Evolutionary conservation across 2,797 vertebrate genomes (phyloP).

Genomic region (Champsocephalus esox): DNA sequence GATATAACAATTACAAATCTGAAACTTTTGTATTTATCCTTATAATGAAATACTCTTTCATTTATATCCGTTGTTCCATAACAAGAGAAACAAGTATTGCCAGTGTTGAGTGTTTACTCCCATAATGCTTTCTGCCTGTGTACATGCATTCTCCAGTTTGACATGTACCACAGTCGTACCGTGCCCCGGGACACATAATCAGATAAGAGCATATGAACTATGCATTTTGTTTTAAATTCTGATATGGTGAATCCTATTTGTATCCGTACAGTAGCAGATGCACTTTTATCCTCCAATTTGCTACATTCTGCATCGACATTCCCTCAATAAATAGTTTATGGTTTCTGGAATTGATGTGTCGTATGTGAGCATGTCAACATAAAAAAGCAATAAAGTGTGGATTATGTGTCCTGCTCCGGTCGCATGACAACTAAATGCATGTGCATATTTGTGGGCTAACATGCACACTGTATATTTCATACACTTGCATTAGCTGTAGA

Average conservation of each 20-base stretch:
- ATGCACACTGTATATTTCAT: conserved; percentile 10
- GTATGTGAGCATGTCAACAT: conserved; percentile 8
- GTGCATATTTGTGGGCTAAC: conserved; percentile 18
- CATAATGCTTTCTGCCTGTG: not conserved
- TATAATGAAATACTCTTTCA: not conserved
- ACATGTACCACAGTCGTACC: not conserved
- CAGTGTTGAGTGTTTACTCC: conserved; percentile 4
- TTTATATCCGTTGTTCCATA: conserved; percentile 2
- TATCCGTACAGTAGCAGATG: conserved; percentile 2
- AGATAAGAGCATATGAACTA: conserved; percentile 39
- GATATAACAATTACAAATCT: no score
- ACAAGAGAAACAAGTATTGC: conserved; percentile 10
- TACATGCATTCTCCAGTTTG: not conserved
- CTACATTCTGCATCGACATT: not conserved
- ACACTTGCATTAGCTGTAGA: conserved; percentile 29
- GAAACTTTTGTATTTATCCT: not conserved
- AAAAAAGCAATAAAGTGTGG: conserved; percentile 15
- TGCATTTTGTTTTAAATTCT: conserved; percentile 42
- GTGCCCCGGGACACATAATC: conserved; percentile 13
- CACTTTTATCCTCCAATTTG: conserved; percentile 42
- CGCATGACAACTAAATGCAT: not conserved
- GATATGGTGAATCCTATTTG: conserved; percentile 6
- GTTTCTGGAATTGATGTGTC: conserved; percentile 24
- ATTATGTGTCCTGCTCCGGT: not conserved
- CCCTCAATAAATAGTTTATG: conserved; percentile 25